A percentile compares a stretch with the other conserved stretches of the same genome.
Conservation (phyloP, 35 echinoderm and acorn worm genomes). For the Anneissia japonica region DNA sequence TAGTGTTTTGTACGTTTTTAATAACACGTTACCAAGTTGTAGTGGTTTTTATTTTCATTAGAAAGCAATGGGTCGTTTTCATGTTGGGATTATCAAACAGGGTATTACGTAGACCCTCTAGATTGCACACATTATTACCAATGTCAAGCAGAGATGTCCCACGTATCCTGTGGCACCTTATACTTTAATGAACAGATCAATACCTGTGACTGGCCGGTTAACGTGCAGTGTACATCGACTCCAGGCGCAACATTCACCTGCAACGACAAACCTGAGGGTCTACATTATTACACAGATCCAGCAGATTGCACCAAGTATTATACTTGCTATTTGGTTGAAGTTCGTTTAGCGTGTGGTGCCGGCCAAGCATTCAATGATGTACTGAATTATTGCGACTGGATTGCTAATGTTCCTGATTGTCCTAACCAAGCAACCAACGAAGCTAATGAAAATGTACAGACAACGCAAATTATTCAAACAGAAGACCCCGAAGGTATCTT, state of each 20-base stretch:
- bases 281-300: neutral
- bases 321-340: neutral
- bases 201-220: neutral
- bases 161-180: neutral
- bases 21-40: too few relatives aligned
- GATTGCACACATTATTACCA: neutral
- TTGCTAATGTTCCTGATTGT: too few relatives aligned
- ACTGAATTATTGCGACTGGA: too few relatives aligned
- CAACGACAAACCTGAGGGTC: neutral
- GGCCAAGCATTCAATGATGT: too few relatives aligned
- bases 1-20: too few relatives aligned
- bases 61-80: neutral
- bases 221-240: neutral
- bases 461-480: too few relatives aligned
- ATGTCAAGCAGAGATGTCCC: neutral
- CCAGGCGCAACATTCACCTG: neutral
- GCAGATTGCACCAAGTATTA: neutral
- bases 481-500: too few relatives aligned
- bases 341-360: neutral
- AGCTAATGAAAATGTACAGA: too few relatives aligned
- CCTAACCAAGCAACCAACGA: too few relatives aligned
- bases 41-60: neutral
- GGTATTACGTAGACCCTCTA: neutral
- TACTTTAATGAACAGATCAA: neutral
- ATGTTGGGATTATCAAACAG: neutral